Evolutionary conservation across 1,140 invertebrate species (phyloP), one percentile per base, ranked within the genome.

Genomic region (Hyposmocoma kahamanoa): DNA sequence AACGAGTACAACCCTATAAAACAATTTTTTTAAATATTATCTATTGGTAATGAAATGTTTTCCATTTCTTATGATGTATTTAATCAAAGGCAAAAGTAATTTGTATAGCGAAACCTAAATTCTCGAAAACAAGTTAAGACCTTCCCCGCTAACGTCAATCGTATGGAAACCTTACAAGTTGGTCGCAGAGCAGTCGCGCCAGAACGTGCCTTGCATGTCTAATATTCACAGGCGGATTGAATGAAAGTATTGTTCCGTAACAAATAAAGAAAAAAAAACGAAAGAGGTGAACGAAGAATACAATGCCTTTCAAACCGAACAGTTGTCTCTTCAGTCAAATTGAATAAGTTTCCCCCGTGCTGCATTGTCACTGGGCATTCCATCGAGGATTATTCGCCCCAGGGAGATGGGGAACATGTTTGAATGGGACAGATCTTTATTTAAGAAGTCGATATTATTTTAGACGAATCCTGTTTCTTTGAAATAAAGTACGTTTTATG

Each of bases 321-420:
- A 76, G 73, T 72, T 72, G 72, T 82, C 68, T 73, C 70, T 53
- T 62, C 71, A 72, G 69, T 70, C 65, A 82, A 77, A 77, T 79
- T 79, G 78, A 79, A 76, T 82, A 77, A 82, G 73, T 77, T 77
- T 61, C 67, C 67, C 62, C 69, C n/a, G n/a, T n/a, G n/a, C n/a
- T n/a, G n/a, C n/a, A n/a, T n/a, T n/a, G n/a, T n/a, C n/a, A n/a
- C n/a, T n/a, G n/a, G n/a, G n/a, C n/a, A n/a, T n/a, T n/a, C n/a
- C n/a, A n/a, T n/a, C n/a, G n/a, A n/a, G n/a, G n/a, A n/a, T n/a
- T n/a, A n/a, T n/a, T n/a, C n/a, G n/a, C n/a, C n/a, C n/a, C n/a
- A n/a, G n/a, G n/a, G n/a, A n/a, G n/a, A n/a, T n/a, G n/a, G n/a
- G n/a, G n/a, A n/a, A n/a, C n/a, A n/a, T n/a, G n/a, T n/a, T n/a